Evolutionary conservation across 1,140 invertebrate genomes (phyloP), one percentile per base, ranked within the genome.

Genomic region (Drosophila sulfurigaster): DNA sequence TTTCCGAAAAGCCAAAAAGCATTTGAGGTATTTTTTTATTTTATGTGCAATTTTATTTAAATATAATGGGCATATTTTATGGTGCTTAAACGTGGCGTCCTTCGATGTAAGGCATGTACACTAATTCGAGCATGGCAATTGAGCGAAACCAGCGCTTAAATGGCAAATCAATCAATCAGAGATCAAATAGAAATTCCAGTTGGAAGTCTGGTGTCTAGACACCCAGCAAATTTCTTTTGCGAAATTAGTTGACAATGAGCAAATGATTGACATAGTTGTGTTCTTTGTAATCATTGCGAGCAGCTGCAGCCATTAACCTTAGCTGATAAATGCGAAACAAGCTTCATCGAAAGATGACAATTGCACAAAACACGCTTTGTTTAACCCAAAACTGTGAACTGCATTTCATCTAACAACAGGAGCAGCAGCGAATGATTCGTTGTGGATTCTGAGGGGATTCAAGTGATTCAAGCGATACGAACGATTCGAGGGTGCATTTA

Each of bases 41-140:
- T 75, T 70, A 82, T 87, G 72, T 71, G 77, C 70, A 64, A 80
- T 87, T 80, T 71, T 68, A 86, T 87, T 86, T 76, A 82, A 87
- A 86, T 74, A 69, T 41, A 87, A 87, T 79, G 78, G 60, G 65
- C 82, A 82, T 86, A 87, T 82, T 86, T 86, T 65, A 79, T 79
- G 82, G 65, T 51, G 38, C 75, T 68, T 79, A 69, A 70, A 54
- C 52, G 52, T 54, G 51, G 11, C 60, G 3, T 25, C 3, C 20
- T 4, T 0, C 20, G 0, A 25, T 25, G 20, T 62, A 57, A 41
- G 10, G 46, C 41, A 43, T 41, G 32, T 35, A 54, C 32, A 43
- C 54, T 57, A 57, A 57, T 57, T 57, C 35, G 8, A 56, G 28
- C 30, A 35, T 54, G 51, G n/a, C 15, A 54, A 54, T 54, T 35